Evolutionary conservation across 2,888 invertebrate genomes (phyloP), one percentile per base, ranked within the genome.

Genomic region (Pocota personata): DNA sequence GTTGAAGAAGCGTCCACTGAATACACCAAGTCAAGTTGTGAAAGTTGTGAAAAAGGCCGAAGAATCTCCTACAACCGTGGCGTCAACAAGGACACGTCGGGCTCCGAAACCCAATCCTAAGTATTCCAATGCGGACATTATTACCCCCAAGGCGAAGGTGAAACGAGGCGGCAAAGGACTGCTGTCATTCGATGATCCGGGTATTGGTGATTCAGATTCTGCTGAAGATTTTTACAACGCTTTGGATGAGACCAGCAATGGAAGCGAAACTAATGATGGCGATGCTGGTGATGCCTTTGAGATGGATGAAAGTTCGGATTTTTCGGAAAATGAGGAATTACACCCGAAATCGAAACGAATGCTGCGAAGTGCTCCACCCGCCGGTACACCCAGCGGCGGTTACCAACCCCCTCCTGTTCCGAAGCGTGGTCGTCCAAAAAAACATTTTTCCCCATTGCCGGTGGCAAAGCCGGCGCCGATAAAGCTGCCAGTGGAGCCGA

Each of bases 91-190:
- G 12, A 90, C 92, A 1, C 89, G 91, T 64, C 90, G 92, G 37
- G 92, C 92, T 8, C 92, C 92, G 14, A 92, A 92, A 82, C 92
- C 92, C 46, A 92, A 92, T 90, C 92, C 92, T 0, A 92, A 91
- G 86, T 92, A 92, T 82, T 88, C 90, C 6, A 92, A 92, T 87
- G 92, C 92, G 2, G 91, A 92, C 76, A 88, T 92, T 55, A 90
- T 92, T 0, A 91, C 91, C n/a, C 90, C 91, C 4, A 89, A 89
- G 84, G 7, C 37, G 0, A 78, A 69, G 12, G 6, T 6, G 27
- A 71, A 55, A 4, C 90, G n/a, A n/a, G n/a, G 90, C 52, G 87
- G 89, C 2, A 88, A 88, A 7, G 48, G 88, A 0, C 21, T 89
- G n/a, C n/a, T 32, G 3, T 50, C 32, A 10, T 0, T 60, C 7